Conservation (phyloP, 2,888 invertebrate species). For the Ditylenchus weischeri region DNA sequence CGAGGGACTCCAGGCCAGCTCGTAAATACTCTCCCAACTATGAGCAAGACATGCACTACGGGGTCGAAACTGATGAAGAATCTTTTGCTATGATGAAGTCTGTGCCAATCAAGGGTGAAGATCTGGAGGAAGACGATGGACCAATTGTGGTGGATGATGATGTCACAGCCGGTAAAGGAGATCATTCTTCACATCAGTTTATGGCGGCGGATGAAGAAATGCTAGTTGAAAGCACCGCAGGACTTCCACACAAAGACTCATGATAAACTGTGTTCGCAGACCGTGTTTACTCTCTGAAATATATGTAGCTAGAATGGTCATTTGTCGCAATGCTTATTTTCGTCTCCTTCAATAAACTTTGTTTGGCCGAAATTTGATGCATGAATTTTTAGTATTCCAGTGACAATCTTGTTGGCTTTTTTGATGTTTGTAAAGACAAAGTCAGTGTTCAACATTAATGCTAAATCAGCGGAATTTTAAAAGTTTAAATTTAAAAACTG, state of each 20-base stretch:
- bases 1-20: neutral
- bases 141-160: conserved; percentile 8
- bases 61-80: neutral
- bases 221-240: neutral
- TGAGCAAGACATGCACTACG: neutral
- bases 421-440: neutral
- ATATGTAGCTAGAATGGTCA: too few relatives aligned
- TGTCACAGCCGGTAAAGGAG: neutral
- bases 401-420: neutral
- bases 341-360: too few relatives aligned
- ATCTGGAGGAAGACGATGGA: conserved; percentile 4
- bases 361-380: too few relatives aligned
- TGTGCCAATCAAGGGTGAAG: conserved; percentile 7
- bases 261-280: neutral
- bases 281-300: too few relatives aligned
- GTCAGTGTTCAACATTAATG: too few relatives aligned
- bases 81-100: neutral
- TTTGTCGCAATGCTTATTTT: too few relatives aligned
- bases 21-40: conserved; percentile 1
- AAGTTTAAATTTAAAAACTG: too few relatives aligned
- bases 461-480: neutral
- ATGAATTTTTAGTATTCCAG: too few relatives aligned
- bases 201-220: conserved; percentile 5
- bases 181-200: neutral
- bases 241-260: neutral